These are phyloP conservation scores for Salvelinus sp. DNA, from an alignment of 2,113 vertebrate species.

Conservation along the genomic window DNA sequence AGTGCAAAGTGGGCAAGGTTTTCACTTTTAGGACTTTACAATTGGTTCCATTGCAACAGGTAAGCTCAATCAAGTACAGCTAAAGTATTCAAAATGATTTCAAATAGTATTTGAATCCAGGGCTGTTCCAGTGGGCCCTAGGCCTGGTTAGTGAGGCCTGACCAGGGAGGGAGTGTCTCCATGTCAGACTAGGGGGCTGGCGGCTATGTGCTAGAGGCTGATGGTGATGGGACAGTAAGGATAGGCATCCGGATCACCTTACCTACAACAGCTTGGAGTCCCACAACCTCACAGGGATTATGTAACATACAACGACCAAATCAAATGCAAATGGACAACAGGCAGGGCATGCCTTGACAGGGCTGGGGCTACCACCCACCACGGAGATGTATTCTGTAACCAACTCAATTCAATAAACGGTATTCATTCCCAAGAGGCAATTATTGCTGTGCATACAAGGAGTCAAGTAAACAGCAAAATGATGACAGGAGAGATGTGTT, in stretches of 20 bases:
- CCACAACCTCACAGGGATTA: slow-evolving; percentile 16
- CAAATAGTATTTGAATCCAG: no score
- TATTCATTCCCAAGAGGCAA: no score
- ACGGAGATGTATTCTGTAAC: no score
- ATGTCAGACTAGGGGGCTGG: slow-evolving; percentile 22
- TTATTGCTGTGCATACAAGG: no score
- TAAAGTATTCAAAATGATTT: no score
- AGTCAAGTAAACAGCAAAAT: no score
- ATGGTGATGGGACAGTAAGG: slow-evolving; percentile 20
- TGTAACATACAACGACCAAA: slow-evolving; percentile 6
- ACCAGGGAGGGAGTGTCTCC: slow-evolving; percentile 33
- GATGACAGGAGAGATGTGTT: no score
- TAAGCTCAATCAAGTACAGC: no score
- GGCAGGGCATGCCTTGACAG: slow-evolving; percentile 18
- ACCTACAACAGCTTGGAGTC: slow-evolving; percentile 28
- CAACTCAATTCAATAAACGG: not conserved
- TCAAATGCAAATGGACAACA: slow-evolving; percentile 15
- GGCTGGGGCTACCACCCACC: not conserved
- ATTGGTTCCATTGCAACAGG: not conserved
- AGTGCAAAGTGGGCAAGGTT: not conserved
- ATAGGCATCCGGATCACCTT: slow-evolving; percentile 33
- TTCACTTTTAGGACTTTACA: no score
- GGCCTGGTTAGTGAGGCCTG: not conserved
- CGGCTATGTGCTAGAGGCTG: not conserved
- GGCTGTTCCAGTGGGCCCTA: not conserved